Evolutionary conservation across 1,140 invertebrate genomes (phyloP).

Genomic region (Bilobella aurantiaca): DNA sequence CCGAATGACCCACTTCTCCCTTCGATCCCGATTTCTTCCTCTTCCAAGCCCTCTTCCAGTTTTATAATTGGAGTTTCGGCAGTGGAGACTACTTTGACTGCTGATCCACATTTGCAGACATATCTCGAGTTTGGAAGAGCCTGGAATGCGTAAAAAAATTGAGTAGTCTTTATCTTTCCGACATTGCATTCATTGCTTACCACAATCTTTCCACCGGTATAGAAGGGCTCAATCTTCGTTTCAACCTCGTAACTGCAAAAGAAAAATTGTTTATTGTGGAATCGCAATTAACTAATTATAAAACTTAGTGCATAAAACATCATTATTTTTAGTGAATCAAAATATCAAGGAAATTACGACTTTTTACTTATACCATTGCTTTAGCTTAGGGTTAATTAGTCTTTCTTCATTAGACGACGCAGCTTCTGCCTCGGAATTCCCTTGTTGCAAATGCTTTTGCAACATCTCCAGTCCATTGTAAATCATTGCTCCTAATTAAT

Average conservation of each 20-base stretch:
- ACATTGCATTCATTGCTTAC: slow-evolving; percentile 39
- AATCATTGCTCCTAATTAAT: neutral
- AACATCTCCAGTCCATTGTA: slow-evolving; percentile 3
- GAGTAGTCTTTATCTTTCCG: neutral
- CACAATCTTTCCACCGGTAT: slow-evolving; percentile 65
- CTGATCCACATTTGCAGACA: slow-evolving; percentile 22
- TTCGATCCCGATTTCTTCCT: neutral
- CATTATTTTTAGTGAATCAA: too few relatives aligned
- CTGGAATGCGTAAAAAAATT: slow-evolving; percentile 15
- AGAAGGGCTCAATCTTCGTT: slow-evolving; percentile 68
- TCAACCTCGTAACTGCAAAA: slow-evolving; percentile 59
- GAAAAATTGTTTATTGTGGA: neutral
- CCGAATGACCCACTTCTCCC: slow-evolving; percentile 11
- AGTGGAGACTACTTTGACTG: slow-evolving; percentile 25
- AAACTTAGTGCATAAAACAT: too few relatives aligned
- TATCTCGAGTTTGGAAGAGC: slow-evolving; percentile 17
- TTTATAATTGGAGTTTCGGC: neutral
- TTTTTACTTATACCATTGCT: slow-evolving; percentile 27
- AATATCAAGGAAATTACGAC: too few relatives aligned
- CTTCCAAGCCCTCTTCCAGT: slow-evolving; percentile 2
- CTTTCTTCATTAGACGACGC: neutral
- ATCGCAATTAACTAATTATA: neutral
- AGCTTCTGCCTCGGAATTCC: neutral
- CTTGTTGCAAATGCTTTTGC: neutral
- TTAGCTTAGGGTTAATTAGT: slow-evolving; percentile 30